Evolutionary conservation across 2,888 invertebrate species (phyloP).

Genomic region (Ethmia dodecea): DNA sequence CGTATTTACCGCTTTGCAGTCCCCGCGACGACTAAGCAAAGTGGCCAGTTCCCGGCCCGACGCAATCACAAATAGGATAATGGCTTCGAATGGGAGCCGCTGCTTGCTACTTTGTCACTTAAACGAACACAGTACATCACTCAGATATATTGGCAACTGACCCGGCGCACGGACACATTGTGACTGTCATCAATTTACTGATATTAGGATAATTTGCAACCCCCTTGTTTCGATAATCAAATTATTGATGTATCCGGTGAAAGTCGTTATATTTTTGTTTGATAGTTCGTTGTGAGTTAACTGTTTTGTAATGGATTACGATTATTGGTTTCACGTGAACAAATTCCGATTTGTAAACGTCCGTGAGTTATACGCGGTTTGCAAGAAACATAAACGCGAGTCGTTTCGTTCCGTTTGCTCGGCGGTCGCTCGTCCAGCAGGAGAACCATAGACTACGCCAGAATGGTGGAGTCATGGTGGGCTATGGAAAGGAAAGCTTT

Average conservation of each 20-base stretch:
- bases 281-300: slow-evolving; percentile 21
- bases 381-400: slow-evolving; percentile 46
- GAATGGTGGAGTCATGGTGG: too few relatives aligned
- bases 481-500: too few relatives aligned
- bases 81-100: slow-evolving; percentile 64
- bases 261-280: slow-evolving; percentile 37
- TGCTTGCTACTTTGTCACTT: slow-evolving; percentile 69
- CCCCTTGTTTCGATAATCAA: slow-evolving; percentile 57
- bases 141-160: slow-evolving; percentile 52
- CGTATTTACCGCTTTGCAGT: slow-evolving; percentile 75
- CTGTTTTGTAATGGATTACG: slow-evolving; percentile 26
- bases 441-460: slow-evolving; percentile 53
- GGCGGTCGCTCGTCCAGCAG: slow-evolving; percentile 38
- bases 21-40: slow-evolving; percentile 69
- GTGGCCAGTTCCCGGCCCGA: slow-evolving; percentile 66
- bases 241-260: slow-evolving; percentile 69
- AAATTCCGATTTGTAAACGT: slow-evolving; percentile 42
- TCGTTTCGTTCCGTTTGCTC: slow-evolving; percentile 21
- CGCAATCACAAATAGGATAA: slow-evolving; percentile 73
- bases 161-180: slow-evolving; percentile 60
- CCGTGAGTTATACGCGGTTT: slow-evolving; percentile 46
- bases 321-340: slow-evolving; percentile 32
- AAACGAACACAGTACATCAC: slow-evolving; percentile 63
- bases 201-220: slow-evolving; percentile 44
- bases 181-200: slow-evolving; percentile 39